Conservation (phyloP, 2,113 vertebrate genomes). For the Tauraco erythrolophus region DNA sequence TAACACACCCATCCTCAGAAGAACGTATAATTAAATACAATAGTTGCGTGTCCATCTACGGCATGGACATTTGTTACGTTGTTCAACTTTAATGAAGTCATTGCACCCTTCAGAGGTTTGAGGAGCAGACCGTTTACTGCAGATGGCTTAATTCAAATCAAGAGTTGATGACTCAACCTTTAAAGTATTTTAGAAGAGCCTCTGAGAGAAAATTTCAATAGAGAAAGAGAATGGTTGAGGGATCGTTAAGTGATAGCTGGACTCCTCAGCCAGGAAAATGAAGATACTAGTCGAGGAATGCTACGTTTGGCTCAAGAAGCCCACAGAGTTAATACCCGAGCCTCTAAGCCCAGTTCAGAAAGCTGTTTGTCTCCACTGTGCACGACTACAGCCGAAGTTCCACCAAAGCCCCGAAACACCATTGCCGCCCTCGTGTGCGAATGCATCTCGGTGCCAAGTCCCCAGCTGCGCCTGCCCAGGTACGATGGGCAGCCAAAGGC, state of each 20-base stretch:
- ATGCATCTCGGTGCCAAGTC: accelerated
- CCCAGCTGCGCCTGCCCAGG: neutral
- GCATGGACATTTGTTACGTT: neutral
- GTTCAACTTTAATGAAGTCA: neutral
- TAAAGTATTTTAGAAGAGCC: neutral
- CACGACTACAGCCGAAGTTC: neutral
- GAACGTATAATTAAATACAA: neutral
- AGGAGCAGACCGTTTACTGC: neutral
- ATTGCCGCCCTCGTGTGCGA: accelerated
- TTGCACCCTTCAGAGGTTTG: neutral
- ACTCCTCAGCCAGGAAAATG: neutral
- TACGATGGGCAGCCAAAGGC: neutral
- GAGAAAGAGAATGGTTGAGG: neutral
- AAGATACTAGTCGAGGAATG: neutral
- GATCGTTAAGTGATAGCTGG: neutral
- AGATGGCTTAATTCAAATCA: neutral
- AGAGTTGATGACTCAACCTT: constrained; percentile 27
- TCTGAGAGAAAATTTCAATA: neutral
- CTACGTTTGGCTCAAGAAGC: neutral
- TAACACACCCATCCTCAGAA: neutral
- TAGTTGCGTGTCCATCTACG: neutral
- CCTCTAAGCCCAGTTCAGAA: too few relatives aligned
- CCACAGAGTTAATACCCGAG: accelerated
- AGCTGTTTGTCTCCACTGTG: neutral
- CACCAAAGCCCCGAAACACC: neutral